Evolutionary conservation across 1,140 invertebrate genomes (phyloP).

Genomic region (Babylonia areolata): DNA sequence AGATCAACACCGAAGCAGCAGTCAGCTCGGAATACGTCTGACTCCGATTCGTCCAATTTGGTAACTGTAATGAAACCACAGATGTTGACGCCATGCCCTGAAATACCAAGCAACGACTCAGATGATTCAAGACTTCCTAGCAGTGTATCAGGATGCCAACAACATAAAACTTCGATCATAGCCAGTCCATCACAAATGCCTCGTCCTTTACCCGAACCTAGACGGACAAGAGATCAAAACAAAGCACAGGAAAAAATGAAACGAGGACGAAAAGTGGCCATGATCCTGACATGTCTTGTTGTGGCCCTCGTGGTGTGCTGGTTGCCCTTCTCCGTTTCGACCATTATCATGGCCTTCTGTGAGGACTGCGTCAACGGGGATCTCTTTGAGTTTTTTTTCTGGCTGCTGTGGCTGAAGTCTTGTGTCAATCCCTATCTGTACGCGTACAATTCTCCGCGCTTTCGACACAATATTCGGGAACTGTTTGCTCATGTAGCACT

Average conservation of each 20-base stretch:
- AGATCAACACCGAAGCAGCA: background rate
- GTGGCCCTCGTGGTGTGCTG: slow-evolving; percentile 54
- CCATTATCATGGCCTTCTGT: slow-evolving; percentile 58
- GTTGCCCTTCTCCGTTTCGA: slow-evolving; percentile 57
- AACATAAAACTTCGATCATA: too few relatives aligned
- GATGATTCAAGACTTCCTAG: too few relatives aligned
- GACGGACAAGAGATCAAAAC: background rate
- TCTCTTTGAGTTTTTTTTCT: slow-evolving; percentile 60
- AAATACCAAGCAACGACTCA: background rate
- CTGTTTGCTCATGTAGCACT: slow-evolving; percentile 40
- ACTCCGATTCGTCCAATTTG: background rate
- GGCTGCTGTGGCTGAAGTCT: slow-evolving; percentile 67
- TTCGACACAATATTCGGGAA: slow-evolving; percentile 50
- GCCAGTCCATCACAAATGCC: background rate
- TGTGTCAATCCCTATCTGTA: slow-evolving; percentile 68
- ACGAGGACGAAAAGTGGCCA: background rate
- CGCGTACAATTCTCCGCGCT: slow-evolving; percentile 54
- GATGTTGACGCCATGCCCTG: background rate
- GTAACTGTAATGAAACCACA: background rate
- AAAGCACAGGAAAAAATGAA: background rate
- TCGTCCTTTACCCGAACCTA: background rate
- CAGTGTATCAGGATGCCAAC: too few relatives aligned
- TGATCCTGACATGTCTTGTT: slow-evolving; percentile 40
- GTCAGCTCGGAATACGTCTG: background rate
- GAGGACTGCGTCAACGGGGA: slow-evolving; percentile 48